Conservation (phyloP, 1,140 invertebrate genomes). For the Drosophila rufa region DNA sequence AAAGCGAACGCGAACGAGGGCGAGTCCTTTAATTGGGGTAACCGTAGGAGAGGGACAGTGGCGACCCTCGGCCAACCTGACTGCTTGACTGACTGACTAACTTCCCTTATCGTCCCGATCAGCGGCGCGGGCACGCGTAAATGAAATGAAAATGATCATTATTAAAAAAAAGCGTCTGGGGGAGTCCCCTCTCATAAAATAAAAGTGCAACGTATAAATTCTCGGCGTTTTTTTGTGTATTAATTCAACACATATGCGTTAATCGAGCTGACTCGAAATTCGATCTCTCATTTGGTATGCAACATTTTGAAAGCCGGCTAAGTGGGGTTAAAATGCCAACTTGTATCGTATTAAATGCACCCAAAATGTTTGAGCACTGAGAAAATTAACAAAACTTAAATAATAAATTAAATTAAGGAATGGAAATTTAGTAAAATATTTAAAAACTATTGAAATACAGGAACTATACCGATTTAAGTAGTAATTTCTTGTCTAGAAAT, state of each 20-base stretch:
- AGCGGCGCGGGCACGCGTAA: constrained; percentile 70
- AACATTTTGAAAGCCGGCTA: constrained; percentile 67
- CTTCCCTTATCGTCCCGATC: constrained; percentile 66
- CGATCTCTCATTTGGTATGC: constrained; percentile 60
- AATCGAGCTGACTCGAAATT: constrained; percentile 69
- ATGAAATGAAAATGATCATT: constrained; percentile 84
- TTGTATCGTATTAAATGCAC: constrained; percentile 35
- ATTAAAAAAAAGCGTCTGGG: constrained; percentile 57
- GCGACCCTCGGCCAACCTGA: constrained; percentile 34
- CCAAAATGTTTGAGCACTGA: constrained; percentile 10
- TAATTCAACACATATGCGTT: constrained; percentile 80
- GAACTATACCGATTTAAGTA: too few species aligned
- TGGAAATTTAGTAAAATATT: background rate
- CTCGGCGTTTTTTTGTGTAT: constrained; percentile 39
- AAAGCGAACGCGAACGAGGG: constrained; percentile 35
- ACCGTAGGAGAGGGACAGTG: constrained; percentile 33
- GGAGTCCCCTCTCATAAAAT: constrained; percentile 45
- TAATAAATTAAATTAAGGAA: background rate
- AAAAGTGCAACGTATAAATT: constrained; percentile 71
- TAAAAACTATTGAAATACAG: too few species aligned
- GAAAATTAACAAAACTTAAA: background rate
- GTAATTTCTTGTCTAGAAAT: too few species aligned
- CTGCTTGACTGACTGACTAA: constrained; percentile 28
- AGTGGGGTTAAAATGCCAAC: constrained; percentile 60
- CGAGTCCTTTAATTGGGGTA: constrained; percentile 59